Conservation (phyloP, 2,797 vertebrate species). For the Acrocephalus scirpaceus region DNA sequence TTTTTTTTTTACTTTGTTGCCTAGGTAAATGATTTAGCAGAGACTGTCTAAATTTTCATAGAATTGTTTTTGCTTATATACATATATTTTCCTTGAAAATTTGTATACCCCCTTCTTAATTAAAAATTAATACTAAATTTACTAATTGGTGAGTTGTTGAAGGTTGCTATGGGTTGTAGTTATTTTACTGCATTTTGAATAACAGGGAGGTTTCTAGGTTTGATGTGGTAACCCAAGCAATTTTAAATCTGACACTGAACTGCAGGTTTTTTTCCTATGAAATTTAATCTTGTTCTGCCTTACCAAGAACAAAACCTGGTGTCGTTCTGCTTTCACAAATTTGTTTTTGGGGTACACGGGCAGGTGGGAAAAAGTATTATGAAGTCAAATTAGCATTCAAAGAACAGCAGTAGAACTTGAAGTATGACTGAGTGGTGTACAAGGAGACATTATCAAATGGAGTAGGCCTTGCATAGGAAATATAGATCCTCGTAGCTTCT, state of each 20-base stretch:
- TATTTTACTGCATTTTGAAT: background rate
- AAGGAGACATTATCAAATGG: background rate
- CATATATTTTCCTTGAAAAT: background rate
- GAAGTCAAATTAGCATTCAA: background rate
- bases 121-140: background rate
- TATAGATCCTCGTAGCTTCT: background rate
- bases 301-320: background rate
- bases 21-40: background rate
- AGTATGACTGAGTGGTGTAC: background rate
- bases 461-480: background rate
- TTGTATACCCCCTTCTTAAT: background rate
- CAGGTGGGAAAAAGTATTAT: background rate
- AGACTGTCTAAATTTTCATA: background rate
- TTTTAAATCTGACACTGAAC: background rate
- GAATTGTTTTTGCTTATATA: background rate
- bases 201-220: background rate
- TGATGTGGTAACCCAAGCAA: fast-evolving
- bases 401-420: background rate
- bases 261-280: background rate
- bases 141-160: background rate
- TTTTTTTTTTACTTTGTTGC: background rate
- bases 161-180: background rate
- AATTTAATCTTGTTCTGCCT: background rate
- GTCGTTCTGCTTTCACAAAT: background rate
- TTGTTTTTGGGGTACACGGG: background rate